Evolutionary conservation across 2,113 vertebrate species (phyloP).

Genomic region (Catagonus wagneri): DNA sequence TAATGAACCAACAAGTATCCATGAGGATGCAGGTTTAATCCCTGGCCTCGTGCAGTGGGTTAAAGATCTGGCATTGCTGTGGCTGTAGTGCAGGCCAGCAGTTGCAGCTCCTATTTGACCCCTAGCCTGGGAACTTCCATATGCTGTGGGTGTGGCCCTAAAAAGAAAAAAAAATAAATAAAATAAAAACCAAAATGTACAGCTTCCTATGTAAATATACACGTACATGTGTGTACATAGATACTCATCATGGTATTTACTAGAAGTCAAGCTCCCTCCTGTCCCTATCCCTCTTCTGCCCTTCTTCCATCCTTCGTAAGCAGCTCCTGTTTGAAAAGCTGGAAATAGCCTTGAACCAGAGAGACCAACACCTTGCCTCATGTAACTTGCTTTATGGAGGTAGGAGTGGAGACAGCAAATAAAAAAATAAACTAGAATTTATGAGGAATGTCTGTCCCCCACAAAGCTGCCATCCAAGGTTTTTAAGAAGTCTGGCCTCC

Average conservation of each 20-base stretch:
- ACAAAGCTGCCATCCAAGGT: not conserved
- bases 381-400: not conserved
- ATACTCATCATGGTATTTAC: not conserved
- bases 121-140: too few relatives aligned
- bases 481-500: not conserved
- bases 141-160: too few relatives aligned
- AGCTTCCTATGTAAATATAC: not conserved
- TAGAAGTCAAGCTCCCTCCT: not conserved
- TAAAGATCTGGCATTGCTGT: too few relatives aligned
- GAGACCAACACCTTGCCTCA: not conserved
- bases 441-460: not conserved
- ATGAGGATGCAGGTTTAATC: too few relatives aligned
- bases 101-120: too few relatives aligned
- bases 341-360: not conserved
- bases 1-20: too few relatives aligned
- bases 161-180: too few relatives aligned
- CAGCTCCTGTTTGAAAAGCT: not conserved
- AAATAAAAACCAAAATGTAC: not conserved
- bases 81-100: too few relatives aligned
- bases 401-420: not conserved
- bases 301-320: not conserved
- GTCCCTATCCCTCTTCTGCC: accelerated
- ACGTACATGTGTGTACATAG: not conserved
- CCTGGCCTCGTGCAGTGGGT: too few relatives aligned
- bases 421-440: not conserved